Conservation (phyloP, 2,888 invertebrate species). For the Dicranocentrus wangi region DNA sequence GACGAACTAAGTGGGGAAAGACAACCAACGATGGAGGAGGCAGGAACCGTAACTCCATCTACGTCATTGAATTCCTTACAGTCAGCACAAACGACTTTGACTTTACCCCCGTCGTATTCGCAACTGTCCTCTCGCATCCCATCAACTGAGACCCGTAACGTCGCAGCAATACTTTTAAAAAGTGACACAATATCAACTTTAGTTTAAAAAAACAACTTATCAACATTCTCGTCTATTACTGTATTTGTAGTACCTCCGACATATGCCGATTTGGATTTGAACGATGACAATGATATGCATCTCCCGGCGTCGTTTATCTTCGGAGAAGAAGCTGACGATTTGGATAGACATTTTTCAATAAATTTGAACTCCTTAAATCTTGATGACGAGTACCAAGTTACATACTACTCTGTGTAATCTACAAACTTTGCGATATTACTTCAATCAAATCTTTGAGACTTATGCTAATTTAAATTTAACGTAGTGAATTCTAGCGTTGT, state of each 20-base stretch:
- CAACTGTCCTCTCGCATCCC: conserved; percentile 59
- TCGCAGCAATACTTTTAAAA: too few species aligned
- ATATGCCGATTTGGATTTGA: conserved; percentile 62
- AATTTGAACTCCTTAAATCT: conserved; percentile 49
- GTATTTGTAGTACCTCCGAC: conserved; percentile 56
- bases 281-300: conserved; percentile 24
- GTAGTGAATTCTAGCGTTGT: too few species aligned
- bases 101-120: conserved; percentile 61
- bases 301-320: conserved; percentile 29
- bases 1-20: conserved; percentile 2
- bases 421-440: neutral
- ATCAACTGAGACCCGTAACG: neutral
- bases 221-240: neutral
- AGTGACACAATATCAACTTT: neutral
- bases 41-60: conserved; percentile 32
- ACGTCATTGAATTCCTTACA: conserved; percentile 45
- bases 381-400: conserved; percentile 61
- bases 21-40: neutral
- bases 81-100: conserved; percentile 39
- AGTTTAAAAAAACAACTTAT: neutral
- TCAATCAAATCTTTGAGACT: neutral
- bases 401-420: conserved; percentile 57
- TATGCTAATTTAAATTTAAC: neutral
- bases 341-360: conserved; percentile 47
- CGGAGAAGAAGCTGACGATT: conserved; percentile 46